Evolutionary conservation across 2,888 invertebrate species (phyloP).

Genomic region (Machimus rusticus): DNA sequence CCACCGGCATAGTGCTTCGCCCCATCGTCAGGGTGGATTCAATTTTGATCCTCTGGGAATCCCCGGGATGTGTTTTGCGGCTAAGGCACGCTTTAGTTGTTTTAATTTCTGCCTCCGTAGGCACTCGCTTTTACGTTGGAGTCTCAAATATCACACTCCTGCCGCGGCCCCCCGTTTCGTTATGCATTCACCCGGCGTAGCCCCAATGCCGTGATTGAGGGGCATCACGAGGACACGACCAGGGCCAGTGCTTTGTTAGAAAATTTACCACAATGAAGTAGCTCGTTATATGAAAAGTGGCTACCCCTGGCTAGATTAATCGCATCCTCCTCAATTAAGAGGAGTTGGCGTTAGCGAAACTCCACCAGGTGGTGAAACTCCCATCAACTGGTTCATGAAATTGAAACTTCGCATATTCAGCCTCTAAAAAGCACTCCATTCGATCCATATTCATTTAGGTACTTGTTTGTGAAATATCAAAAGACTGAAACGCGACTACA

Average conservation of each 20-base stretch:
- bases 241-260: not conserved
- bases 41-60: not conserved
- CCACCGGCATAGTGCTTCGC: not conserved
- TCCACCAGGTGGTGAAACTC: not conserved
- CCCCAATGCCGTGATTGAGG: not conserved
- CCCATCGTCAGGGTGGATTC: not conserved
- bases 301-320: not conserved
- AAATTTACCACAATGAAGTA: not conserved
- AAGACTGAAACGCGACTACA: not conserved
- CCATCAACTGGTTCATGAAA: not conserved
- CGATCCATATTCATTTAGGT: not conserved
- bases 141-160: not conserved
- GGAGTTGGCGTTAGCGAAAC: not conserved
- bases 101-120: constrained; percentile 15
- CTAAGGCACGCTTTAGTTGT: not conserved
- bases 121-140: not conserved
- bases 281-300: not conserved
- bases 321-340: not conserved
- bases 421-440: not conserved
- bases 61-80: not conserved
- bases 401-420: not conserved
- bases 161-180: not conserved
- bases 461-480: not conserved
- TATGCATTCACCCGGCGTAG: not conserved
- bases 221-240: not conserved